Conservation (phyloP, 2,113 vertebrate genomes). For the Taurulus bubalis region DNA sequence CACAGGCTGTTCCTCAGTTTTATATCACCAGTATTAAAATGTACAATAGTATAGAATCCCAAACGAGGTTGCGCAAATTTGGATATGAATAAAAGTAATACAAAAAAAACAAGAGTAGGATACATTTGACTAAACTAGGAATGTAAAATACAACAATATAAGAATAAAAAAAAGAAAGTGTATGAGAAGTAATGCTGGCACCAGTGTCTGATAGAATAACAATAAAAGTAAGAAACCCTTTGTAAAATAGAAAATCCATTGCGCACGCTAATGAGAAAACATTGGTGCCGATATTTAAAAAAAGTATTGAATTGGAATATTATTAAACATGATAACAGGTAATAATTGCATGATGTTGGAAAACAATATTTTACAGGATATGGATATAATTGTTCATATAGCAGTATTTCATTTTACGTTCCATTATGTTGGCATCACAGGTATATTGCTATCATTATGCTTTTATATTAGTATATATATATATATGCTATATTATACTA, state of each 20-base stretch:
- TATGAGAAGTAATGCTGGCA: background rate
- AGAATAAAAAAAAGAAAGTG: background rate
- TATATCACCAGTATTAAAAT: background rate
- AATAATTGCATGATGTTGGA: too few species aligned
- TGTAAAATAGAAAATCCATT: background rate
- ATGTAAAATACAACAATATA: background rate
- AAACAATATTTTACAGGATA: background rate
- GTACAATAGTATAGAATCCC: background rate
- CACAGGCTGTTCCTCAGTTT: background rate
- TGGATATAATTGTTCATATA: background rate
- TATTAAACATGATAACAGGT: background rate
- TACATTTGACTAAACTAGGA: background rate
- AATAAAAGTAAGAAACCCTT: background rate
- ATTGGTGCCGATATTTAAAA: too few species aligned
- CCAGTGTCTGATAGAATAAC: background rate
- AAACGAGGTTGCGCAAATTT: too few species aligned
- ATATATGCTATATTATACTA: background rate
- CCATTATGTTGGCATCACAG: background rate
- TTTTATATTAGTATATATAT: background rate
- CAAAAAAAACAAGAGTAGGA: background rate
- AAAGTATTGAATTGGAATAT: background rate
- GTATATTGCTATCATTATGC: background rate
- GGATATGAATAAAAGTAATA: background rate
- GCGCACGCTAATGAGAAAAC: background rate
- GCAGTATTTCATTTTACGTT: background rate